Evolutionary conservation across 2,113 vertebrate species (phyloP).

Genomic region (Todiramphus chloris): DNA sequence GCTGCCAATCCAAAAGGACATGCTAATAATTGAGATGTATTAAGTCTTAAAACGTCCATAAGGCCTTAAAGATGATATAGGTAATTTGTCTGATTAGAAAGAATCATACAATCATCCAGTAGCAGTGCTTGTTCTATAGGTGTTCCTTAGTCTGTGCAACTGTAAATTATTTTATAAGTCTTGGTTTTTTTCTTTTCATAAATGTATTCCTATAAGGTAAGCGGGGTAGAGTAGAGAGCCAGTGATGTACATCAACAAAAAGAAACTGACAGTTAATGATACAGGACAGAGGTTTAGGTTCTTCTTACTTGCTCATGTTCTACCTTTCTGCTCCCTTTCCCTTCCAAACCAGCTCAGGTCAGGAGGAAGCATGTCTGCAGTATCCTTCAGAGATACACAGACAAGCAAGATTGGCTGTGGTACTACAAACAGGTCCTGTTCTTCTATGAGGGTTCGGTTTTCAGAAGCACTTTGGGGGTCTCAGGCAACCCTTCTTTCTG

Average conservation of each 20-base stretch:
- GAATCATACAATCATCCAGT: background rate
- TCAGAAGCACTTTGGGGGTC: background rate
- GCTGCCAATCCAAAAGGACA: background rate
- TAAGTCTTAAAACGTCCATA: background rate
- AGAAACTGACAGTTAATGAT: background rate
- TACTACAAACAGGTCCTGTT: background rate
- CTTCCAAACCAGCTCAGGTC: background rate
- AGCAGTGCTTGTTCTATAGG: background rate
- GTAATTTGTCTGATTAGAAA: background rate
- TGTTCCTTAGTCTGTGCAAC: background rate
- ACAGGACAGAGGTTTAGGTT: background rate
- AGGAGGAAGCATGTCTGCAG: background rate
- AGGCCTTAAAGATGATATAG: background rate
- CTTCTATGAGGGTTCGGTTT: background rate
- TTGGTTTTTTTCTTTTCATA: background rate
- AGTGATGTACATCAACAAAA: background rate
- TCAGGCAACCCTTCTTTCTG: background rate
- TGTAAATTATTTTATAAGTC: background rate
- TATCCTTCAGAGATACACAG: background rate
- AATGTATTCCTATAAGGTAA: background rate
- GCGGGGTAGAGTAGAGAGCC: background rate
- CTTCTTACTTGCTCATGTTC: background rate
- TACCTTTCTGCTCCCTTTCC: background rate
- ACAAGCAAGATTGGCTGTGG: background rate
- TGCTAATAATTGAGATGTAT: background rate